phyloP scores from a whole-genome alignment of 2,888 invertebrate genomes.

The Chloroclysta siterata region DNA sequence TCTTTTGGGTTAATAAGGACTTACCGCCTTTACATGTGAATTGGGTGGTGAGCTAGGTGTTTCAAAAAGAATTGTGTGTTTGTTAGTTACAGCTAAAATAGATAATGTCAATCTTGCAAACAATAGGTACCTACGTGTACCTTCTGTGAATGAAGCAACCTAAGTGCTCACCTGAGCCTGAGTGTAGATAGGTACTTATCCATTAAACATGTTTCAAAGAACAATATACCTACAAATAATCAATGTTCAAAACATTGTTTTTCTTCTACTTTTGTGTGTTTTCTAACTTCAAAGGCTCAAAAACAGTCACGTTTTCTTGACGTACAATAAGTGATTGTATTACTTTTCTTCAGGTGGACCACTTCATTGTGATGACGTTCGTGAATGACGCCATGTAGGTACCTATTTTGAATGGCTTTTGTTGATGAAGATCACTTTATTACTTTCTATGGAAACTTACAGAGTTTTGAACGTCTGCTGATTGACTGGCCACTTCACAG shows the following conservation, averaged over 20 bases:
- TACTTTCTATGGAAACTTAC: slow-evolving; percentile 43
- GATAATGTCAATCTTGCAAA: too few species aligned
- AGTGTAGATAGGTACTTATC: too few species aligned
- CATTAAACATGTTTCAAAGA: too few species aligned
- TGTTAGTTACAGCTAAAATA: too few species aligned
- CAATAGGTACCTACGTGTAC: not conserved
- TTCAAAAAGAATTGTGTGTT: too few species aligned
- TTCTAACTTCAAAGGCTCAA: not conserved
- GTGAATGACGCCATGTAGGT: not conserved
- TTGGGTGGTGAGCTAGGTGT: not conserved
- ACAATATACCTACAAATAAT: too few species aligned
- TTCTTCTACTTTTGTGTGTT: not conserved
- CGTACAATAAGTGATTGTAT: not conserved
- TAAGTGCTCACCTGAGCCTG: too few species aligned
- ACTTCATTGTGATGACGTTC: not conserved
- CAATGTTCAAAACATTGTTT: not conserved
- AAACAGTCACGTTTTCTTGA: not conserved
- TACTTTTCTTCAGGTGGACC: too few species aligned
- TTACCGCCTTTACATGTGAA: too few species aligned
- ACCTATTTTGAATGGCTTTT: slow-evolving; percentile 8
- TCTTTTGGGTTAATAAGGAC: too few species aligned
- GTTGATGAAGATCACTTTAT: not conserved
- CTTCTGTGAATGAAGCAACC: too few species aligned
- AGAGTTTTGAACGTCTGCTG: slow-evolving; percentile 47
- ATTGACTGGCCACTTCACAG: slow-evolving; percentile 68